Base-by-base conservation (phyloP, 2,888 invertebrate genomes). In the Hyposoter didymator region DNA sequence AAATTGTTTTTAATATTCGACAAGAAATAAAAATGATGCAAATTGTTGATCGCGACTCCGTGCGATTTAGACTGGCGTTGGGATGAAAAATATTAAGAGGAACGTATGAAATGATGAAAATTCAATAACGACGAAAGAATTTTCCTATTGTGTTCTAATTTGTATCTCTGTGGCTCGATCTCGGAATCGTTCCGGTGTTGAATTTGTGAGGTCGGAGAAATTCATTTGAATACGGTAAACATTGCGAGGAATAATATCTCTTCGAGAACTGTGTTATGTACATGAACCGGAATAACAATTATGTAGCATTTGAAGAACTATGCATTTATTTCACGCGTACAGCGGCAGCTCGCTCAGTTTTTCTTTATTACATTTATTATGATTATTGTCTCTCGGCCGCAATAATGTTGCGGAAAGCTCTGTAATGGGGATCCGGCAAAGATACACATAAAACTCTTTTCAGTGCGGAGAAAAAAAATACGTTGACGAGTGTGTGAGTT, bases 381-480 rank as follows among this genome's bases (percentile, higher is more conserved):
- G 52, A 28, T 59, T 70, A 45, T 70, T 70, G 69, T 75, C 52
- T n/a, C 66, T 74, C 73, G 64, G 55, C 39, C 52, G 64, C 69
- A 76, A 78, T 78, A 72, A 72, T 73, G 14, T 28, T 28, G 43
- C 19, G 55, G 78, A 66, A 78, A 82, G 52, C 8, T 78, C 35
- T 52, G 66, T 72, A 82, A 82, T 82, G 66, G 67, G 59, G 5
- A 79, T 4, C 67, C 19, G 55, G 19, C 59, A 69, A 74, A 74
- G 67, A 74, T 62, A 69, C 43, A 59, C 35, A 66, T 69, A 69
- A 70, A 70, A 70, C 47, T 69, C 19, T 83, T 83, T 78, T 67
- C 47, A 67, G 32, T n/a, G n/a, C 28, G 28, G 8, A 28, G 55
- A 78, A 52, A 45, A 73, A 28, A 80, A 75, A 79, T 66, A n/a